phyloP scores from a whole-genome alignment of 2,888 invertebrate species.

The Cyclophora albipunctata region DNA sequence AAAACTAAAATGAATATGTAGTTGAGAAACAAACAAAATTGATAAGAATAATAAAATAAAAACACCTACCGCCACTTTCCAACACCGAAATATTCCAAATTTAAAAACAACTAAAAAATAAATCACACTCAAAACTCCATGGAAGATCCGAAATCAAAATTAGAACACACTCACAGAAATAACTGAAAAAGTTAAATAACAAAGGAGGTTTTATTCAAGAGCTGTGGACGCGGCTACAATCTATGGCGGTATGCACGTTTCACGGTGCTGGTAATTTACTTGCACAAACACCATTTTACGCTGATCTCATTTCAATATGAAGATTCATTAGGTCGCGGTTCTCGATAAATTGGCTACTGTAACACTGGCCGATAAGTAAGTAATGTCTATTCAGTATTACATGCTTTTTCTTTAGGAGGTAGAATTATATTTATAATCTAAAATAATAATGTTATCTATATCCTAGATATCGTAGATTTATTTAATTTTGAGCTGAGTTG shows the following conservation, averaged over 20 bases:
- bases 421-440: no score
- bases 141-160: slow-evolving; percentile 9
- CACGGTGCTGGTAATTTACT: slow-evolving; percentile 49
- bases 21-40: no score
- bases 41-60: neutral
- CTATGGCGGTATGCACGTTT: slow-evolving; percentile 48
- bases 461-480: no score
- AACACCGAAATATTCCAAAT: no score
- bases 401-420: no score
- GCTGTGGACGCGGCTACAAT: slow-evolving; percentile 49
- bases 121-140: slow-evolving; percentile 19
- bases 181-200: slow-evolving; percentile 11
- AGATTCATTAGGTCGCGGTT: neutral
- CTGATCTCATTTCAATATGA: slow-evolving; percentile 1
- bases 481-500: no score
- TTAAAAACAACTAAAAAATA: neutral
- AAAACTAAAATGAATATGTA: no score
- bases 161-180: slow-evolving; percentile 13
- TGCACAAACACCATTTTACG: slow-evolving; percentile 7
- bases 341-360: neutral
- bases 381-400: no score
- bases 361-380: slow-evolving; percentile 23
- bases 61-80: slow-evolving; percentile 9
- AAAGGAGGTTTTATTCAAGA: slow-evolving; percentile 27
- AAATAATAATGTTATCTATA: no score